Conservation (phyloP, 2,113 vertebrate species). For the Phaethon lepturus region DNA sequence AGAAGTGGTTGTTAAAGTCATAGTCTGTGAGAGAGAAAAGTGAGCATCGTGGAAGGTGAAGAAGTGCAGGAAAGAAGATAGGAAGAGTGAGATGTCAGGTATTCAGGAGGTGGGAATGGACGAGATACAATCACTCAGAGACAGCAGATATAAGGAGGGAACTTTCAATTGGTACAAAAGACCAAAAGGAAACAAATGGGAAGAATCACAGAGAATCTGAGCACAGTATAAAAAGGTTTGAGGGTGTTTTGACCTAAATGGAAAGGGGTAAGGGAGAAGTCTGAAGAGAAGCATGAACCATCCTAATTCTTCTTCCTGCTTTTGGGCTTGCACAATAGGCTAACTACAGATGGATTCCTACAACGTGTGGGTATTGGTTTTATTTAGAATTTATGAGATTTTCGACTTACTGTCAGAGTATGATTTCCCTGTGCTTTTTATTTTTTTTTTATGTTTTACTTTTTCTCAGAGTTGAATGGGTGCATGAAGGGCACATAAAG, state of each 20-base stretch:
- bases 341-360: background rate
- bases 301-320: background rate
- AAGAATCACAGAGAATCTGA: background rate
- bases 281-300: background rate
- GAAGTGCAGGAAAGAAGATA: background rate
- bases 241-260: background rate
- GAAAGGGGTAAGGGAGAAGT: background rate
- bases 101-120: background rate
- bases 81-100: background rate
- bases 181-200: background rate
- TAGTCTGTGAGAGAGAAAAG: background rate
- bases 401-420: conserved; percentile 43
- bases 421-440: background rate
- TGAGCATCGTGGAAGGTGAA: background rate
- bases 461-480: conserved; percentile 52
- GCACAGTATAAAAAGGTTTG: background rate
- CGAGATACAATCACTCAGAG: fast-evolving
- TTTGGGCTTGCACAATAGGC: background rate
- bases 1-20: background rate
- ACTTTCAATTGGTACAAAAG: background rate
- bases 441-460: conserved; percentile 49
- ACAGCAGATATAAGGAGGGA: background rate
- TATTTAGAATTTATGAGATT: conserved; percentile 46
- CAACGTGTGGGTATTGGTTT: background rate
- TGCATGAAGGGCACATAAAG: conserved; percentile 67